These are phyloP conservation scores for Erpornis zantholeuca DNA, from an alignment of 2,113 vertebrate genomes.

Conservation along the genomic window DNA sequence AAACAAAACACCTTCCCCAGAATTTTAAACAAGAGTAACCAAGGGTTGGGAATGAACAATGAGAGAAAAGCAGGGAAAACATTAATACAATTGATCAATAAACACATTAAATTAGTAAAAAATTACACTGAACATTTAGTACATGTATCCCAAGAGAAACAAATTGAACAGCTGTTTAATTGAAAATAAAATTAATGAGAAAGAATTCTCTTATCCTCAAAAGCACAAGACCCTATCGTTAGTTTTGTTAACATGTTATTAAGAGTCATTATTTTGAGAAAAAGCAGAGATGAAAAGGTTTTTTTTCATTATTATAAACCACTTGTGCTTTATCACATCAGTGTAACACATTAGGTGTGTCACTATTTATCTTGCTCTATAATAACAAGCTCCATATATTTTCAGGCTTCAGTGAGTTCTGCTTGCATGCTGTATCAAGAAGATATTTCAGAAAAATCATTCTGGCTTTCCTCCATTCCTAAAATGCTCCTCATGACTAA, in stretches of 20 bases:
- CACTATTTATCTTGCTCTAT: not conserved
- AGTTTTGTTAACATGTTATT: not conserved
- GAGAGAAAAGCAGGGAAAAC: not conserved
- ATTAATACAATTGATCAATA: not conserved
- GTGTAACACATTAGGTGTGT: not conserved
- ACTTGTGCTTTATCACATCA: not conserved
- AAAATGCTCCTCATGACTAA: not conserved
- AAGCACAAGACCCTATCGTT: not conserved
- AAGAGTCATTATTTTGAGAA: not conserved
- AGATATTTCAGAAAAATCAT: not conserved
- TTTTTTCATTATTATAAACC: not conserved
- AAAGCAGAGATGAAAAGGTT: not conserved
- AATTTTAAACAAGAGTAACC: not conserved
- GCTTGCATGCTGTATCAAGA: not conserved
- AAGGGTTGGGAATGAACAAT: not conserved
- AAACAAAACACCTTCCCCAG: not conserved
- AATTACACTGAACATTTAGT: not conserved
- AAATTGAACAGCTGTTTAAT: not conserved
- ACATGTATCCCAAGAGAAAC: not conserved
- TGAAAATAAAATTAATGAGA: constrained; percentile 21
- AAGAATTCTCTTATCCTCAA: not conserved
- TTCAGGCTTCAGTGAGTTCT: constrained; percentile 1
- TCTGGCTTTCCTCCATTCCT: not conserved
- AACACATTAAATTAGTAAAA: not conserved
- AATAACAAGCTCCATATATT: not conserved